Base-by-base conservation (phyloP, 1,140 invertebrate species). In the Halyomorpha halys region DNA sequence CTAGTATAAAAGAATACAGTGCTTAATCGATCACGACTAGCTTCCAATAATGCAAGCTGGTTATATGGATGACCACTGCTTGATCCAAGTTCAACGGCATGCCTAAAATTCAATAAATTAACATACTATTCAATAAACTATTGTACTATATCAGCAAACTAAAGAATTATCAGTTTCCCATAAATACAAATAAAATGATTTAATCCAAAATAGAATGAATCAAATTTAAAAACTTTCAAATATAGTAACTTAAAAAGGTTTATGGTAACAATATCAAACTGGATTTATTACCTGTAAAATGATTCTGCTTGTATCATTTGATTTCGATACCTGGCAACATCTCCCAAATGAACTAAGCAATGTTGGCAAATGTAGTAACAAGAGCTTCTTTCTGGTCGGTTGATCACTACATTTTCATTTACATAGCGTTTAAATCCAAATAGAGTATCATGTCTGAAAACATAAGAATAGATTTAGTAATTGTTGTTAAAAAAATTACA, bases 21-120 rank as follows among this genome's bases (percentile, higher is more conserved):
- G 44, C 84, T 84, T 63, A 93, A 78, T 72, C 87, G 85, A 70
- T 90, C 84, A 47, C 86, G 81, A 9, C 86, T 85, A 60, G 87
- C 86, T 73, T 89, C 85, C 49, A 93, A 74, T 45, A 93, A 79
- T 23, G 89, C 90, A 69, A 92, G 74, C 75, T 92, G 90, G 76
- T 93, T 93, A 73, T 93, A 93, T 0, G 90, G 89, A 72, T 93
- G 90, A 44, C 90, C 90, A 74, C 87, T 91, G 63, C 82, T 84
- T 61, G 89, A 87, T 25, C 87, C 87, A 19, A 91, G 76, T 53
- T 83, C 81, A 23, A 91, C 83, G 44, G 90, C 89, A 75, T 91
- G 89, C 69, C 86, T 84, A 70, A 80, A 80, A 68, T n/a, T n/a
- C n/a, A n/a, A n/a, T n/a, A n/a, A 2, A 49, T 49, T 3, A 49